phyloP scores from a whole-genome alignment of 2,888 invertebrate species.

The Saturnia pavonia region DNA sequence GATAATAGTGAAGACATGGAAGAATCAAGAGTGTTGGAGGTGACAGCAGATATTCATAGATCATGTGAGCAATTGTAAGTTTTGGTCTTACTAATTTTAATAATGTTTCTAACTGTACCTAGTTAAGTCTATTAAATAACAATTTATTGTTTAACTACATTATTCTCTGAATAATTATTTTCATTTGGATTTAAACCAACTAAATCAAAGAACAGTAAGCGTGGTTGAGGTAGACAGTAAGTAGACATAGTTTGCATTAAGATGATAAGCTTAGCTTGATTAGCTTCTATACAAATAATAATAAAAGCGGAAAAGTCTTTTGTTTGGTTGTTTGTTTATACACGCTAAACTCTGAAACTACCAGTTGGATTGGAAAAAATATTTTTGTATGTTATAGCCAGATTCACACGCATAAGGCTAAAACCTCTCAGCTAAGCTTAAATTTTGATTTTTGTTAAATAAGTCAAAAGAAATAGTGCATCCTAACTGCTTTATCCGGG shows the following conservation, averaged over 20 bases:
- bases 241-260: not conserved
- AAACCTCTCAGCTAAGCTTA: too few species aligned
- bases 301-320: too few species aligned
- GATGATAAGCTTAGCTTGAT: too few species aligned
- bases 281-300: too few species aligned
- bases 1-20: slow-evolving; percentile 54
- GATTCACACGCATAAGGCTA: too few species aligned
- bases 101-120: not conserved
- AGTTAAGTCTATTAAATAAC: not conserved
- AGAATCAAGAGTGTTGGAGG: slow-evolving; percentile 43
- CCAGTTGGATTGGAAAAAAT: too few species aligned
- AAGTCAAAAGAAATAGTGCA: too few species aligned
- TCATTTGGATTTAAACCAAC: not conserved
- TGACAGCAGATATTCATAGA: slow-evolving; percentile 59
- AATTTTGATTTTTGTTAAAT: too few species aligned
- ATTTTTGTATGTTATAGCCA: too few species aligned
- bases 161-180: not conserved
- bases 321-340: too few species aligned
- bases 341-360: too few species aligned
- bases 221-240: not conserved
- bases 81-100: slow-evolving; percentile 15
- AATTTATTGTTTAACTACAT: not conserved
- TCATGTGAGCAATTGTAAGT: slow-evolving; percentile 56
- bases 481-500: too few species aligned
- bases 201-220: not conserved